Conservation (phyloP, 2,113 vertebrate species). For the Mustela nigripes region DNA sequence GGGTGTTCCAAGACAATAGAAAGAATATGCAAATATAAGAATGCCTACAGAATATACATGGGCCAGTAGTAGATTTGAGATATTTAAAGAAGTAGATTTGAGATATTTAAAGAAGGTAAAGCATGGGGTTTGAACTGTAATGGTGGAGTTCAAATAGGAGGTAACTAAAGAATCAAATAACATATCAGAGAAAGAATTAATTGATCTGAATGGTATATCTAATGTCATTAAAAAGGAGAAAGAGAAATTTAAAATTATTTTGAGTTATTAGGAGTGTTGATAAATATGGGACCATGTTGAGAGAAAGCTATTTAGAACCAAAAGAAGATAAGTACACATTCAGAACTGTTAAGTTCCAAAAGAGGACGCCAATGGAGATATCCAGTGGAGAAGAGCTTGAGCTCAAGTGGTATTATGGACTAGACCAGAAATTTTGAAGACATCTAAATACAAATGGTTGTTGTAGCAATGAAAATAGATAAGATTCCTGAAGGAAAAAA, state of each 20-base stretch:
- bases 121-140: not conserved
- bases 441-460: not conserved
- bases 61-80: not conserved
- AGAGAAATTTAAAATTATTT: not conserved
- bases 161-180: not conserved
- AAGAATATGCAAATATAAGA: not conserved
- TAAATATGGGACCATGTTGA: not conserved
- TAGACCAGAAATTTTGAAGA: not conserved
- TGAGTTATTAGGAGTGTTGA: not conserved
- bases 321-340: not conserved
- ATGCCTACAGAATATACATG: not conserved
- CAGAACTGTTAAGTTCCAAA: not conserved
- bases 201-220: not conserved
- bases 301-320: not conserved
- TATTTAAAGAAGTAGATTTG: not conserved
- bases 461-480: not conserved
- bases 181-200: not conserved
- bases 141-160: not conserved
- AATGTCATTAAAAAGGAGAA: not conserved
- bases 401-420: not conserved
- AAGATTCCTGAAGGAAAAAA: not conserved
- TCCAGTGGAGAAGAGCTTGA: not conserved
- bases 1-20: not conserved
- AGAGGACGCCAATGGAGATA: not conserved
- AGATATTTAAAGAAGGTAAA: slow-evolving; percentile 6